Evolutionary conservation across 1,140 invertebrate genomes (phyloP).

Genomic region (Lordiphosa clarofinis): DNA sequence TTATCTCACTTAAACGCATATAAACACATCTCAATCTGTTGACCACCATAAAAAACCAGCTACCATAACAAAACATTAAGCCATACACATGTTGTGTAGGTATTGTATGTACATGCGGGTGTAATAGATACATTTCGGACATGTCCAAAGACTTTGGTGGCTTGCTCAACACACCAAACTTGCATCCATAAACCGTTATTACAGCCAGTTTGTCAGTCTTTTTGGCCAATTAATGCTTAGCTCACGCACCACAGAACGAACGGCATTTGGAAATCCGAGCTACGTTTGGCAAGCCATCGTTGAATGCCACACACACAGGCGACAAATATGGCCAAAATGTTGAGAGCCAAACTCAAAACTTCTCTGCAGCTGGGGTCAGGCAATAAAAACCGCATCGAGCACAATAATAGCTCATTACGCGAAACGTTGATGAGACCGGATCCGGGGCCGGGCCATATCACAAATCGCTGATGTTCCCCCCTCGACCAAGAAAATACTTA

Average conservation of each 20-base stretch:
- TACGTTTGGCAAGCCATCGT: slow-evolving; percentile 31
- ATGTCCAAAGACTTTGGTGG: slow-evolving; percentile 1
- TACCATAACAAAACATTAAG: not conserved
- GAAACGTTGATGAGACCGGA: slow-evolving; percentile 43
- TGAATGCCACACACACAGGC: slow-evolving; percentile 57
- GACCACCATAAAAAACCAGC: slow-evolving; percentile 2
- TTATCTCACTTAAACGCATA: not conserved
- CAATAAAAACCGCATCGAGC: slow-evolving; percentile 48
- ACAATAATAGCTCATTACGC: slow-evolving; percentile 63
- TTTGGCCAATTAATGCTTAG: slow-evolving; percentile 46
- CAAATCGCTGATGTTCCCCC: slow-evolving; percentile 27
- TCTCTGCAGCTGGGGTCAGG: slow-evolving; percentile 19
- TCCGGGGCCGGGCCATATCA: slow-evolving; percentile 44
- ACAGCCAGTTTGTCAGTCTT: slow-evolving; percentile 14
- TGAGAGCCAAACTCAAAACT: slow-evolving; percentile 26
- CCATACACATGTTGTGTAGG: not conserved
- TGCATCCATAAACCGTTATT: slow-evolving; percentile 56
- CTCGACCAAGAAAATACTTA: slow-evolving; percentile 10
- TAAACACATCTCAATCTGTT: slow-evolving; percentile 1
- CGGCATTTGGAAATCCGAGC: slow-evolving; percentile 36
- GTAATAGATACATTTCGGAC: slow-evolving; percentile 11
- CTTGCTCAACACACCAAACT: slow-evolving; percentile 5
- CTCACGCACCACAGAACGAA: slow-evolving; percentile 41
- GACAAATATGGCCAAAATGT: slow-evolving; percentile 72
- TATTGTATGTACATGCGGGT: slow-evolving; percentile 3